Evolutionary conservation across 2,113 vertebrate genomes (phyloP).

Genomic region (Rutilus rutilus): DNA sequence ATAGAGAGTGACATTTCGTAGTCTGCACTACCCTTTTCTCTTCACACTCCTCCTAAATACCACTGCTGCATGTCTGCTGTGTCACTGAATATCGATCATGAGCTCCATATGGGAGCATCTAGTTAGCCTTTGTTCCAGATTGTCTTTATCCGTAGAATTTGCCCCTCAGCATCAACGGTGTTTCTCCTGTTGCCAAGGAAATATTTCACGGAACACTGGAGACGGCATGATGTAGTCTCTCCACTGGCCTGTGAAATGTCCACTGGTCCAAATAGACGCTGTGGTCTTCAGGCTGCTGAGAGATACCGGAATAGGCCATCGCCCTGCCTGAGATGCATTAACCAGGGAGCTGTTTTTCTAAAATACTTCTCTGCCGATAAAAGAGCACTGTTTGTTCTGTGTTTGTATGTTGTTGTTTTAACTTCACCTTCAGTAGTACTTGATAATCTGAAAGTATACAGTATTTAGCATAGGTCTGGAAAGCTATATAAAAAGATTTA

Average conservation of each 20-base stretch:
- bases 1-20: conserved; percentile 70
- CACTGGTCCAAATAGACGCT: conserved; percentile 34
- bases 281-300: conserved; percentile 30
- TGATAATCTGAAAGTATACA: not conserved
- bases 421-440: not conserved
- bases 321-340: conserved; percentile 25
- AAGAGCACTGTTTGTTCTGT: conserved; percentile 31
- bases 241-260: conserved; percentile 54
- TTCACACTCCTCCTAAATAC: conserved; percentile 62
- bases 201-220: conserved; percentile 46
- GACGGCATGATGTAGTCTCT: conserved; percentile 39
- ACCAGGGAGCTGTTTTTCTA: conserved; percentile 42
- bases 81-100: conserved; percentile 58
- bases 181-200: conserved; percentile 55
- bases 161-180: conserved; percentile 34
- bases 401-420: conserved; percentile 23
- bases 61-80: conserved; percentile 60
- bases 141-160: conserved; percentile 35
- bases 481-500: not conserved
- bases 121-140: conserved; percentile 51
- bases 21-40: not conserved
- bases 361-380: conserved; percentile 36
- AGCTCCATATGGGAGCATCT: conserved; percentile 40
- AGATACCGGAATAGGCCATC: conserved; percentile 25
- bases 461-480: not conserved